phyloP scores from a whole-genome alignment of 1,140 invertebrate genomes.

The Drosophila melanogaster region DNA sequence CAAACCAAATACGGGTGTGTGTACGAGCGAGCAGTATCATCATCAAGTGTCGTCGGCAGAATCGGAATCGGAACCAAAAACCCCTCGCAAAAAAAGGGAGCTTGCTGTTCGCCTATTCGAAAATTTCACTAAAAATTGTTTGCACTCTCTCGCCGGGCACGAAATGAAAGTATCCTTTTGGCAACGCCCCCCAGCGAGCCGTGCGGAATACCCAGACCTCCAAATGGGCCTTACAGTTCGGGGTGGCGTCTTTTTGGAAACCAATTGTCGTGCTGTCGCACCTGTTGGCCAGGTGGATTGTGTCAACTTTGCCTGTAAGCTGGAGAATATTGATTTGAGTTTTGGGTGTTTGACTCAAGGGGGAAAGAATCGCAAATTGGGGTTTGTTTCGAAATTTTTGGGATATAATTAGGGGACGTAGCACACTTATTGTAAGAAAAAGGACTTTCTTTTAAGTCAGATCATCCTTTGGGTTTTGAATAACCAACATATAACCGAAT shows the following conservation, averaged over 20 bases:
- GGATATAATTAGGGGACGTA: too few species aligned
- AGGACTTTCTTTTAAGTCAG: too few species aligned
- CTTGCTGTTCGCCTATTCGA: conserved; percentile 84
- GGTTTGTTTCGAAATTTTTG: too few species aligned
- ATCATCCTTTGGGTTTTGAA: neutral
- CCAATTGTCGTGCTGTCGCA: conserved; percentile 22
- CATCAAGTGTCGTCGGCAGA: conserved; percentile 48
- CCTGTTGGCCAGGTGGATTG: conserved; percentile 45
- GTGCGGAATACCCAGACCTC: neutral
- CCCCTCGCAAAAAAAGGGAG: conserved; percentile 47
- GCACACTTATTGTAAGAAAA: too few species aligned
- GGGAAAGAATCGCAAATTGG: neutral
- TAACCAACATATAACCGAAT: too few species aligned
- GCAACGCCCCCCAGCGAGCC: conserved; percentile 19
- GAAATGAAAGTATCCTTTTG: conserved; percentile 83
- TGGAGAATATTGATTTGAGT: conserved; percentile 9
- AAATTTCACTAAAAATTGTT: conserved; percentile 85
- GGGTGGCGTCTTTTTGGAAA: neutral
- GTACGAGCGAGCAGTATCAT: conserved; percentile 64
- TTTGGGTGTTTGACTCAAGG: conserved; percentile 8
- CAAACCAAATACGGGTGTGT: conserved; percentile 39
- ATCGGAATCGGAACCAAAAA: conserved; percentile 48
- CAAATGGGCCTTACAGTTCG: neutral
- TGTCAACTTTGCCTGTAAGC: conserved; percentile 29
- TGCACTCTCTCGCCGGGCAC: conserved; percentile 79